A percentile compares a stretch with the other conserved stretches of the same genome.
These are phyloP conservation scores for Avahi laniger DNA, from an alignment of 2,797 vertebrate genomes.

Conservation along the genomic window DNA sequence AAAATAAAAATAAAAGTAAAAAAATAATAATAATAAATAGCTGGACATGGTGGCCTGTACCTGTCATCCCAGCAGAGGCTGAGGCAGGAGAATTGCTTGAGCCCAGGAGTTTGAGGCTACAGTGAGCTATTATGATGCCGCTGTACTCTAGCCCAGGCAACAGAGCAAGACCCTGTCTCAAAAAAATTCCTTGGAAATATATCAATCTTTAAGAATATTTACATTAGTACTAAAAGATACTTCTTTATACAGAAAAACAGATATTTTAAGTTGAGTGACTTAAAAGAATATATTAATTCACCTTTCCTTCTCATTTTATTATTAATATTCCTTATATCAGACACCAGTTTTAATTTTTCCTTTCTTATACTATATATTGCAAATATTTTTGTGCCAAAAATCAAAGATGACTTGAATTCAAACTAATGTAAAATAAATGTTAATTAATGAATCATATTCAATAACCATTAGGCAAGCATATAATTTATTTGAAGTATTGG, in stretches of 20 bases:
- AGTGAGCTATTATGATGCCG: neutral
- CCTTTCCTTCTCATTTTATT: neutral
- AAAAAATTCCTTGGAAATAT: neutral
- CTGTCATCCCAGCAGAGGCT: neutral
- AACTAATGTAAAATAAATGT: neutral
- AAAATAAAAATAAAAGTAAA: no score
- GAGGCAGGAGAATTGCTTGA: neutral
- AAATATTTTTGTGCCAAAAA: conserved; percentile 21
- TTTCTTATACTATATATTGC: neutral
- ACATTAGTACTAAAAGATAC: neutral
- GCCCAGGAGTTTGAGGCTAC: neutral
- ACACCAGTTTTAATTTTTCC: neutral
- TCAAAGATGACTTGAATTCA: conserved; percentile 12
- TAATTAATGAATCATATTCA: neutral
- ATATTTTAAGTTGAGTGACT: neutral
- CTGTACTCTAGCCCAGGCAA: neutral
- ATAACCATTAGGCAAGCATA: neutral
- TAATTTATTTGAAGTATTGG: neutral
- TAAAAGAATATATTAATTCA: neutral
- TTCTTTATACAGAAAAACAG: neutral
- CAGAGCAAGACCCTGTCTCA: neutral
- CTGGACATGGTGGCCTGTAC: neutral
- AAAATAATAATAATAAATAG: no score
- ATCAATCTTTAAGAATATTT: neutral
- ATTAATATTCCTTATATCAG: neutral